phyloP scores from a whole-genome alignment of 2,888 invertebrate species.

The Odontomyia ornata region DNA sequence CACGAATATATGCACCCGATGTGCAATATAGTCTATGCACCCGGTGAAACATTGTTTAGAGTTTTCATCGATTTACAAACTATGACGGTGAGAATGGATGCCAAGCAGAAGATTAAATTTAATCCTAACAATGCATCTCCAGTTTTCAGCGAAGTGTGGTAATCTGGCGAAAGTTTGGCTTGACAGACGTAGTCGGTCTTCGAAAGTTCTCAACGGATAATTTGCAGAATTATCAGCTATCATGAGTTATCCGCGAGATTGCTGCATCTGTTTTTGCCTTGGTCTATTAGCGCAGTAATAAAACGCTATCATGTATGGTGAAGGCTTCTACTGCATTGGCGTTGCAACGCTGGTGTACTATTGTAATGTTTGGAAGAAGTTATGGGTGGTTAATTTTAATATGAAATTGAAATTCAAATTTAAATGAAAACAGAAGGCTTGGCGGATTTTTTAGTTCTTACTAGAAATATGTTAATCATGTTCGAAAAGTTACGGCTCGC shows the following conservation, averaged over 20 bases:
- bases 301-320: background rate
- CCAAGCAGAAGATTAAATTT: background rate
- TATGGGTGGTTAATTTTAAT: background rate
- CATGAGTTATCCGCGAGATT: background rate
- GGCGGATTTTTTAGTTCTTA: too few relatives aligned
- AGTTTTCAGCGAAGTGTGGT: background rate
- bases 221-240: background rate
- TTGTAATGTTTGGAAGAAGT: background rate
- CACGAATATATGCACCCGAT: too few relatives aligned
- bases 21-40: too few relatives aligned
- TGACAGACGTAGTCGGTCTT: background rate
- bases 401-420: background rate
- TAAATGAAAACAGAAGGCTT: background rate
- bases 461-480: too few relatives aligned
- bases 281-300: background rate
- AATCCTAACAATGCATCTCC: background rate
- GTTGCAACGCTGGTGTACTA: background rate
- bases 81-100: background rate
- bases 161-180: background rate
- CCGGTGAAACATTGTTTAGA: background rate
- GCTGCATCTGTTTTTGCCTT: background rate
- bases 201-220: background rate
- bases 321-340: background rate
- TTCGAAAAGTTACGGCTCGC: too few relatives aligned
- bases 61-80: slow-evolving; percentile 15